Conservation (phyloP, 1,140 invertebrate species). For the Meloidogyne exigua region DNA sequence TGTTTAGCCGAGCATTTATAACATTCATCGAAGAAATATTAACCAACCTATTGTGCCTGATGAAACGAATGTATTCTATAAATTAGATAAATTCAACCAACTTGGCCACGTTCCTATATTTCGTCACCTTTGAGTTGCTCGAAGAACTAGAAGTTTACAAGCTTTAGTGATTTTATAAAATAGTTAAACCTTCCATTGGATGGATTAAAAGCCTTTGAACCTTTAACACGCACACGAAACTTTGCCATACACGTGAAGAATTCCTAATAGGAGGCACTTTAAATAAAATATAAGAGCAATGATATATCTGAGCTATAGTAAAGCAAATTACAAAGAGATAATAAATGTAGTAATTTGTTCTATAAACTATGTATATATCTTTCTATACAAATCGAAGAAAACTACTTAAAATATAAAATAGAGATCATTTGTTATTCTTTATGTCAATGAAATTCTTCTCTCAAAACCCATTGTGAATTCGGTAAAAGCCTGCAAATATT, state of each 20-base stretch:
- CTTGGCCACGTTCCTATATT: slow-evolving; percentile 21
- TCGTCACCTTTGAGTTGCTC: slow-evolving; percentile 30
- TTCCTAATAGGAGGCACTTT: background rate
- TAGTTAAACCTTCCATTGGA: background rate
- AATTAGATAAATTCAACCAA: background rate
- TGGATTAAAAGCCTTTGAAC: slow-evolving; percentile 8
- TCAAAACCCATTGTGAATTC: slow-evolving; percentile 45
- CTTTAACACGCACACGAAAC: slow-evolving; percentile 17
- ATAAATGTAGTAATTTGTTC: too few species aligned
- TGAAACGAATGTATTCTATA: background rate
- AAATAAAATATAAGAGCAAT: background rate
- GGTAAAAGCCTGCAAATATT: slow-evolving; percentile 31
- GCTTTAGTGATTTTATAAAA: background rate
- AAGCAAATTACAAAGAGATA: background rate
- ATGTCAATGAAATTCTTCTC: slow-evolving; percentile 38
- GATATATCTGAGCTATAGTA: background rate
- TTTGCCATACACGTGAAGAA: background rate
- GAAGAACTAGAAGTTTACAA: slow-evolving; percentile 27
- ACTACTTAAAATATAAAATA: background rate
- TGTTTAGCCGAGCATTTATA: slow-evolving; percentile 23
- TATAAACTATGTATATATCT: background rate
- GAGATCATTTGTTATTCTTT: background rate
- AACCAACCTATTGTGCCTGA: background rate
- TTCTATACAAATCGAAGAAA: too few species aligned
- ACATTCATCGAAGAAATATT: slow-evolving; percentile 3